Evolutionary conservation across 2,888 invertebrate genomes (phyloP).

Genomic region (Campopleginae sp.): DNA sequence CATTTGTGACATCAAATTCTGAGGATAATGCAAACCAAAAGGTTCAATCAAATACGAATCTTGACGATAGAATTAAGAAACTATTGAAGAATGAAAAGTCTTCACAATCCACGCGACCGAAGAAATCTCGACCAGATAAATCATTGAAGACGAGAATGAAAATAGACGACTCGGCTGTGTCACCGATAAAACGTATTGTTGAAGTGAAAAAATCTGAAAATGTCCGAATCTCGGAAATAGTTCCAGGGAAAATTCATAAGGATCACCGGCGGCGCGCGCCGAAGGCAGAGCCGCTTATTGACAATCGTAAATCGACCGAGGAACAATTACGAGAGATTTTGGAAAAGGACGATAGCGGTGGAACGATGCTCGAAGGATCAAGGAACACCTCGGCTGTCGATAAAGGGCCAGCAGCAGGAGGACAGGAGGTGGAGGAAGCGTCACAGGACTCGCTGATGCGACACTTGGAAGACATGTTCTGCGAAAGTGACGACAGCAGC

Average conservation of each 20-base stretch:
- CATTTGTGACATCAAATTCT: constrained; percentile 66
- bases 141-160: constrained; percentile 23
- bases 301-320: background rate
- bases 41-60: constrained; percentile 11
- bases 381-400: background rate
- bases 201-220: background rate
- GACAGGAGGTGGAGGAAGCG: constrained; percentile 70
- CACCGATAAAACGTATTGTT: background rate
- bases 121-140: background rate
- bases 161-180: background rate
- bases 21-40: constrained; percentile 41
- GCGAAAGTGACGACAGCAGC: constrained; percentile 79
- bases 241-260: background rate
- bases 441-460: constrained; percentile 79
- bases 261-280: background rate
- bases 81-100: constrained; percentile 30
- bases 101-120: background rate
- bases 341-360: constrained; percentile 51
- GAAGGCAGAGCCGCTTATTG: background rate
- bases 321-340: constrained; percentile 63
- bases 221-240: background rate
- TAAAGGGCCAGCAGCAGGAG: background rate
- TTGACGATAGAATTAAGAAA: constrained; percentile 52
- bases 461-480: constrained; percentile 80
- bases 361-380: constrained; percentile 2